Percentiles rank a stretch among this genome's conserved stretches.
These are phyloP conservation scores for Dryomyza anilis DNA, from an alignment of 2,888 invertebrate species.

Conservation along the genomic window DNA sequence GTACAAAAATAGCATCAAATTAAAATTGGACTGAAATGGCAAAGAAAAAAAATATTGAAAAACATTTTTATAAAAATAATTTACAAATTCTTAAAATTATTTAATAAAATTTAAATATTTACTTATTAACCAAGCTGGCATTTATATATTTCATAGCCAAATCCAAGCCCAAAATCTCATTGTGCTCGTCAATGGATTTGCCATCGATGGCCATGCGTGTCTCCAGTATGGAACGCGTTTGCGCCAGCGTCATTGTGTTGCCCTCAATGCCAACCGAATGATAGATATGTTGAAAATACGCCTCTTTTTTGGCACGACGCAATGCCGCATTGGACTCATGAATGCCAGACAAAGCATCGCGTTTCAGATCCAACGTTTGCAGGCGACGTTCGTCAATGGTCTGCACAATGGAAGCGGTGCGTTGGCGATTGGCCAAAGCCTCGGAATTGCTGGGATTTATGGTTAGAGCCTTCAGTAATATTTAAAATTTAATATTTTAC, in stretches of 20 bases:
- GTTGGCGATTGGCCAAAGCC: constrained; percentile 78
- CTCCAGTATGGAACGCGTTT: constrained; percentile 90
- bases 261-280: constrained; percentile 98
- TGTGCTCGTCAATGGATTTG: constrained; percentile 95
- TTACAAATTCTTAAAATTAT: neutral
- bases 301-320: constrained; percentile 88
- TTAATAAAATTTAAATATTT: constrained; percentile 32
- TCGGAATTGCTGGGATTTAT: constrained; percentile 82
- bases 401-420: constrained; percentile 88
- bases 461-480: constrained; percentile 69
- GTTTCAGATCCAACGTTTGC: constrained; percentile 76
- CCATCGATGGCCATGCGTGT: constrained; percentile 85
- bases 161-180: constrained; percentile 94
- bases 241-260: constrained; percentile 92
- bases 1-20: too few species aligned
- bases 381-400: constrained; percentile 74
- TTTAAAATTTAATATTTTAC: neutral
- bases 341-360: constrained; percentile 79
- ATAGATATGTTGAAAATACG: constrained; percentile 94
- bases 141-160: constrained; percentile 93
- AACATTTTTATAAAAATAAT: neutral
- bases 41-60: too few species aligned
- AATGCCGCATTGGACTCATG: constrained; percentile 81
- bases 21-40: too few species aligned
- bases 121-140: constrained; percentile 75